Conservation (phyloP, 2,797 vertebrate species). For the Tokudaia muenninki region DNA sequence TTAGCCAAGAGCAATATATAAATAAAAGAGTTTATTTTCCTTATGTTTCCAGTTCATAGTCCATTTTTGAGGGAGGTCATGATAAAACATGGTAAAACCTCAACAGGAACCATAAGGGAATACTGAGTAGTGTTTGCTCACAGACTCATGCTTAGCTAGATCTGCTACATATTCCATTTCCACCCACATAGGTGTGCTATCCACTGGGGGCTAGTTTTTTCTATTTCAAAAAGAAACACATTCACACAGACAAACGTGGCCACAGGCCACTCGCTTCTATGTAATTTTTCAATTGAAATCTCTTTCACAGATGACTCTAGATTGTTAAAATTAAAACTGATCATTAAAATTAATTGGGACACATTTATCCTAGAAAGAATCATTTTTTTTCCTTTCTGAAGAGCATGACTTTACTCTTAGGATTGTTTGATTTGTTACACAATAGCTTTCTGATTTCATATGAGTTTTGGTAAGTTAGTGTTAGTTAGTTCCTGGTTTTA, state of each 20-base stretch:
- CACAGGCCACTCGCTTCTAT: not conserved
- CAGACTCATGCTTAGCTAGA: not conserved
- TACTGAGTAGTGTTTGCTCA: too few species aligned
- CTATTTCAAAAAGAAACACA: too few species aligned
- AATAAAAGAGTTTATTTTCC: not conserved
- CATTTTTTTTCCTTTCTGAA: not conserved
- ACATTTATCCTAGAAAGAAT: not conserved
- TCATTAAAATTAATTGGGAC: not conserved
- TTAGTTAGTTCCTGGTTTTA: not conserved
- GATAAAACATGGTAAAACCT: too few species aligned
- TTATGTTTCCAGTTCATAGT: not conserved
- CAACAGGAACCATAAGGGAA: not conserved
- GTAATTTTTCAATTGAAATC: not conserved
- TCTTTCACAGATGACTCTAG: too few species aligned
- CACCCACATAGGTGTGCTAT: too few species aligned
- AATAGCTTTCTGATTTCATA: not conserved
- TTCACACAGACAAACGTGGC: too few species aligned
- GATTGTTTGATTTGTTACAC: not conserved
- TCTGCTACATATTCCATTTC: too few species aligned
- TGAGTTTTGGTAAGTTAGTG: not conserved
- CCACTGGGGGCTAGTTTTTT: too few species aligned
- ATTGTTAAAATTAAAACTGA: not conserved
- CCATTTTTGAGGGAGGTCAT: too few species aligned
- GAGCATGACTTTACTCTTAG: not conserved
- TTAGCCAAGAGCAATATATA: not conserved